Evolutionary conservation across 2,888 invertebrate species (phyloP).

Genomic region (Andrena flavipes): DNA sequence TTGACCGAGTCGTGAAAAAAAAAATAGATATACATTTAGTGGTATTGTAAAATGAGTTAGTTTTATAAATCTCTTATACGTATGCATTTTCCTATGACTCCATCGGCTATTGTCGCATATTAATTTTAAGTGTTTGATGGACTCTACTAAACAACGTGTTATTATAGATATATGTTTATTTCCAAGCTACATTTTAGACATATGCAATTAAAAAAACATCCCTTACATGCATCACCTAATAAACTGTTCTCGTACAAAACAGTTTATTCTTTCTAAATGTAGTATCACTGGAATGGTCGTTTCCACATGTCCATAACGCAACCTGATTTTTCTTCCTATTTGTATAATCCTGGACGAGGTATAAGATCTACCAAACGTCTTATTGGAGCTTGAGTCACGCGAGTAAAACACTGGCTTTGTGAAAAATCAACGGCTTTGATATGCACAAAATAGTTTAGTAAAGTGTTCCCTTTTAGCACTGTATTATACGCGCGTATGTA

Average conservation of each 20-base stretch:
- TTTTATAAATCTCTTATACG: neutral
- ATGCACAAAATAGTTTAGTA: no score
- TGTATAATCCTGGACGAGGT: no score
- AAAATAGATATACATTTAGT: neutral
- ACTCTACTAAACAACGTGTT: neutral
- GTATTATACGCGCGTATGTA: no score
- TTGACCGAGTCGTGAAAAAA: neutral
- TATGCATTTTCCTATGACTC: conserved; percentile 1
- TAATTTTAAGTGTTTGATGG: neutral
- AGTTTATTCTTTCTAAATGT: neutral
- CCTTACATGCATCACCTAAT: conserved; percentile 27
- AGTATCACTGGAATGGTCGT: neutral
- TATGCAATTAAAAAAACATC: neutral
- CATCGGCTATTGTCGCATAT: neutral
- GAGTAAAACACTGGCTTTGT: no score
- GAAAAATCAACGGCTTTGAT: no score
- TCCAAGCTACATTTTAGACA: neutral
- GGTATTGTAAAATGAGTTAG: neutral
- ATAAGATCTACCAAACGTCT: no score
- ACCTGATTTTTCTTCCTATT: neutral
- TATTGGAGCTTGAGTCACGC: no score
- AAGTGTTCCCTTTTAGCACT: no score
- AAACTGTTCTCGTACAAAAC: conserved; percentile 2
- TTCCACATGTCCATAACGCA: neutral
- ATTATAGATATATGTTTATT: conserved; percentile 28